Evolutionary conservation across 2,113 vertebrate genomes (phyloP).

Genomic region (Percina caprodes): DNA sequence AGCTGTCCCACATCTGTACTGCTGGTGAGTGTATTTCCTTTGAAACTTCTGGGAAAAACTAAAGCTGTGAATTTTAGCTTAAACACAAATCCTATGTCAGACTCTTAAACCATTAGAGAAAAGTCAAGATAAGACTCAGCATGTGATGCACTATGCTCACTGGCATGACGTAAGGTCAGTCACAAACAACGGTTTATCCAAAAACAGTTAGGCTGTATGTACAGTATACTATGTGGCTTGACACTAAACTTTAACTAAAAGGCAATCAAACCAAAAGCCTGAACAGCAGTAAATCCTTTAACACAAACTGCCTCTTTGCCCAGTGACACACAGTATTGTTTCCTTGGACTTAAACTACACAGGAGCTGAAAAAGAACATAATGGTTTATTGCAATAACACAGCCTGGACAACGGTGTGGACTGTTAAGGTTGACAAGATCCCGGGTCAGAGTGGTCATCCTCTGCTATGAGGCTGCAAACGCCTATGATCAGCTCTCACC

Average conservation of each 20-base stretch:
- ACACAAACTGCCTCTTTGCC: too few species aligned
- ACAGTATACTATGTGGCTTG: neutral
- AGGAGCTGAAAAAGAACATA: too few species aligned
- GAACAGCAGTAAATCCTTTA: neutral
- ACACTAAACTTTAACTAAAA: too few species aligned
- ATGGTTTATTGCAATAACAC: neutral
- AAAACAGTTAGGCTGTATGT: neutral
- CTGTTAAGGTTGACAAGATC: too few species aligned
- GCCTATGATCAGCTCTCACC: neutral
- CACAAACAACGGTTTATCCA: neutral
- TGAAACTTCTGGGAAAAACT: conserved; percentile 21
- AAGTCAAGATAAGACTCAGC: neutral
- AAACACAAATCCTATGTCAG: neutral
- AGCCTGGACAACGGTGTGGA: neutral
- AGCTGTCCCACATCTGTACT: conserved; percentile 68
- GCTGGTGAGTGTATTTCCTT: conserved; percentile 5
- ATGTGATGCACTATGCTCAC: neutral
- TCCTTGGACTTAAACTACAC: neutral
- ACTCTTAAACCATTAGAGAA: neutral
- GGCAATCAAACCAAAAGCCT: too few species aligned
- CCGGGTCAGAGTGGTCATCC: neutral
- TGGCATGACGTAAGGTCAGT: neutral
- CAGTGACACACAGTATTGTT: too few species aligned
- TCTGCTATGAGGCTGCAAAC: neutral
- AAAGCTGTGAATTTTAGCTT: conserved; percentile 15